These are phyloP conservation scores for Rhagophthalmus giganteus DNA, from an alignment of 2,888 invertebrate genomes.

Conservation along the genomic window DNA sequence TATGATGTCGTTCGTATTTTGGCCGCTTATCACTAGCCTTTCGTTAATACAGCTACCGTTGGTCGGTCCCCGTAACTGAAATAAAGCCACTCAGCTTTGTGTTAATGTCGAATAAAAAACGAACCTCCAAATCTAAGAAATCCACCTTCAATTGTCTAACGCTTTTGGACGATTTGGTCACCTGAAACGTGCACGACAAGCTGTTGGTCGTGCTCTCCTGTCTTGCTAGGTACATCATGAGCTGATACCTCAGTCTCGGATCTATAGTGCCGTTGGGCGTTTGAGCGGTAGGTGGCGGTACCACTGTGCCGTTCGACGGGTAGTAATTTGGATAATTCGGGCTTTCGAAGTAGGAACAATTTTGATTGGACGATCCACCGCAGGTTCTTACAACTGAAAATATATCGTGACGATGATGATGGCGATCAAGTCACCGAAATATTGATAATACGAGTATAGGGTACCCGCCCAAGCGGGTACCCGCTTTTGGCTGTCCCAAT, in stretches of 20 bases:
- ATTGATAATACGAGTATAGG: no score
- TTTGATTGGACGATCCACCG: conserved; percentile 64
- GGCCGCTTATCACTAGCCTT: conserved; percentile 71
- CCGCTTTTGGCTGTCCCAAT: no score
- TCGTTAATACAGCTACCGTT: conserved; percentile 71
- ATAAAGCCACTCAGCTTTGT: no score
- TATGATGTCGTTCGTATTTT: conserved; percentile 68
- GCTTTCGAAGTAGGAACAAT: conserved; percentile 73
- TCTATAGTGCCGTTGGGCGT: conserved; percentile 32
- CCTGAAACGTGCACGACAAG: conserved; percentile 66
- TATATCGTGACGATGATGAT: background rate
- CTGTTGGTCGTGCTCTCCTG: conserved; percentile 52
- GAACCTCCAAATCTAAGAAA: conserved; percentile 70
- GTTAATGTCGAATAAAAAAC: background rate
- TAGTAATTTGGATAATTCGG: conserved; percentile 65
- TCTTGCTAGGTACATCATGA: conserved; percentile 21
- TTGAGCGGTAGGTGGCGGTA: conserved; percentile 33
- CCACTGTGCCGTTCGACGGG: conserved; percentile 43
- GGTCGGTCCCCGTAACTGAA: conserved; percentile 68
- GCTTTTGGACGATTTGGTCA: conserved; percentile 64
- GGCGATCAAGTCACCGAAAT: no score
- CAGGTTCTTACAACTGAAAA: conserved; percentile 67
- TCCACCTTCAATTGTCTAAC: conserved; percentile 72
- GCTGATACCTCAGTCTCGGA: conserved; percentile 38
- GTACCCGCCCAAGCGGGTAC: no score